Percentiles rank a stretch among this genome's conserved stretches.
Evolutionary conservation across 2,888 invertebrate genomes (phyloP).

Genomic region (Temnothorax rugatulus): DNA sequence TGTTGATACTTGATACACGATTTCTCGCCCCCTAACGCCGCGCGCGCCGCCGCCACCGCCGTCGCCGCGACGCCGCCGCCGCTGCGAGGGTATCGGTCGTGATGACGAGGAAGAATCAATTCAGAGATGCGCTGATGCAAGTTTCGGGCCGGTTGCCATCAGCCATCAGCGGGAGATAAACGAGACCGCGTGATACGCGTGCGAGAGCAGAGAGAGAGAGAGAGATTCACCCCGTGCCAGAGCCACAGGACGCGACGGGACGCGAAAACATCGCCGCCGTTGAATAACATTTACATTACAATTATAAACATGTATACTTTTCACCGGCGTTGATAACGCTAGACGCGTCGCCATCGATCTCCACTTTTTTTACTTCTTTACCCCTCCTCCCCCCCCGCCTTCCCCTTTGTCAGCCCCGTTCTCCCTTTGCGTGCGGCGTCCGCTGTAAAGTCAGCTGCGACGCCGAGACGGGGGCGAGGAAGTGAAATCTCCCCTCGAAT

Average conservation of each 20-base stretch:
- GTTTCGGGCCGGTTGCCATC: constrained; percentile 70
- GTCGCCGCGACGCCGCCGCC: not conserved
- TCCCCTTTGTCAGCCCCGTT: not conserved
- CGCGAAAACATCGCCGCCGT: too few relatives aligned
- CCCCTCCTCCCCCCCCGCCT: too few relatives aligned
- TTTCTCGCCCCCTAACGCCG: not conserved
- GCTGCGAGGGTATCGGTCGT: not conserved
- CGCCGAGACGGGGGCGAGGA: not conserved
- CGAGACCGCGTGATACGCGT: constrained; percentile 7
- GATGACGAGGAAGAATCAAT: constrained; percentile 43
- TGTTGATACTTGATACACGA: not conserved
- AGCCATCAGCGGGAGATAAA: constrained; percentile 65
- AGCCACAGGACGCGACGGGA: too few relatives aligned
- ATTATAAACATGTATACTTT: too few relatives aligned
- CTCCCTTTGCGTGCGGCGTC: not conserved
- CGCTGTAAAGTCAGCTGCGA: not conserved
- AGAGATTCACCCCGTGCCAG: too few relatives aligned
- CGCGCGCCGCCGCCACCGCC: not conserved
- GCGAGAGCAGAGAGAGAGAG: not conserved
- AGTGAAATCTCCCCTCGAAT: constrained; percentile 7
- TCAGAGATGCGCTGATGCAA: constrained; percentile 73
- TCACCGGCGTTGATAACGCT: too few relatives aligned
- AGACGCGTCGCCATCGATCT: not conserved
- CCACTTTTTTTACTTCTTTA: not conserved
- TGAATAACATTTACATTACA: too few relatives aligned